Conservation (phyloP, 1,140 invertebrate species). For the Sitophilus oryzae region DNA sequence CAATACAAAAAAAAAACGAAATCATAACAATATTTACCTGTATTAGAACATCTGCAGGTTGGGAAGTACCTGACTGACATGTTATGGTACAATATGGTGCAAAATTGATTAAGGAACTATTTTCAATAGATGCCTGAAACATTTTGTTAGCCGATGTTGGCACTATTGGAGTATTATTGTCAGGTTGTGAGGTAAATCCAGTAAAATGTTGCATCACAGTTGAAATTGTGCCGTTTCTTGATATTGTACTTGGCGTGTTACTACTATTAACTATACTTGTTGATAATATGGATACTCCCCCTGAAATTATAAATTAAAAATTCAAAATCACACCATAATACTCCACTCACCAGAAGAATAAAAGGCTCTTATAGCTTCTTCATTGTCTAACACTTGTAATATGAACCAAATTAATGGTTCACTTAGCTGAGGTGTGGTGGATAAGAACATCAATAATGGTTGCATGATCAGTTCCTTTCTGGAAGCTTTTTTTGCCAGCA, state of each 20-base stretch:
- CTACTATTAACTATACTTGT: constrained; percentile 55
- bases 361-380: constrained; percentile 61
- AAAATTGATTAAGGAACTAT: constrained; percentile 74
- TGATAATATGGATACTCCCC: constrained; percentile 55
- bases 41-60: constrained; percentile 80
- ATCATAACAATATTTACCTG: constrained; percentile 50
- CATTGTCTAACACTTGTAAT: constrained; percentile 62
- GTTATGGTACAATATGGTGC: constrained; percentile 66
- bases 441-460: constrained; percentile 68
- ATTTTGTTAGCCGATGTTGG: constrained; percentile 53
- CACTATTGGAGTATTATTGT: constrained; percentile 48
- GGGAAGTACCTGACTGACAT: constrained; percentile 68
- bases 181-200: constrained; percentile 43
- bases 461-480: constrained; percentile 65
- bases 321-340: constrained; percentile 9
- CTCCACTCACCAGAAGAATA: constrained; percentile 52
- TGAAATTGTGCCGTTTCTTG: constrained; percentile 43
- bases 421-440: constrained; percentile 57
- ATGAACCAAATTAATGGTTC: constrained; percentile 73
- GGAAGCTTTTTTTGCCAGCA: constrained; percentile 64
- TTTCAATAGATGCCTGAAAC: constrained; percentile 48
- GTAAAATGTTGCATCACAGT: constrained; percentile 63
- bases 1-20: no score
- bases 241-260: constrained; percentile 47
- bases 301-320: constrained; percentile 38